Evolutionary conservation across 2,113 vertebrate genomes (phyloP).

Genomic region (Tapirus terrestris): DNA sequence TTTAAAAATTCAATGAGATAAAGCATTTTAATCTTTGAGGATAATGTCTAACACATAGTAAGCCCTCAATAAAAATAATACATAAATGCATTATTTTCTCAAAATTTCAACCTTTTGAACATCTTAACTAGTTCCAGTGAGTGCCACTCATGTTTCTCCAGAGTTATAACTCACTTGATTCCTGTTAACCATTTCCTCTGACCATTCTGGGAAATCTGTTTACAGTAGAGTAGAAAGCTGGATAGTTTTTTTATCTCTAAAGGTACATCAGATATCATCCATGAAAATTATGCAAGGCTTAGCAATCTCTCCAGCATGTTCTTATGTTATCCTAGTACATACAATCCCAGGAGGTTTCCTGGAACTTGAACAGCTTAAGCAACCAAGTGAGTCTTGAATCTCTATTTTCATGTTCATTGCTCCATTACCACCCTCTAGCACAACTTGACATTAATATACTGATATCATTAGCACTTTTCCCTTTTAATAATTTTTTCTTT

Average conservation of each 20-base stretch:
- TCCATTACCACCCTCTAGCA: background rate
- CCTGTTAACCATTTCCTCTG: background rate
- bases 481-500: background rate
- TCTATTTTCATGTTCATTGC: background rate
- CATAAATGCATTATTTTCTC: background rate
- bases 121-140: background rate
- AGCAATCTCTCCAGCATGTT: background rate
- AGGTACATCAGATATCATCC: background rate
- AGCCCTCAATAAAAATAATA: background rate
- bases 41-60: background rate
- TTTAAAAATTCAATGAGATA: background rate
- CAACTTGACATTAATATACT: background rate
- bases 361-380: background rate
- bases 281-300: background rate
- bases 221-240: background rate
- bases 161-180: background rate
- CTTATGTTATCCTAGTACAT: background rate
- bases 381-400: background rate
- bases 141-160: background rate
- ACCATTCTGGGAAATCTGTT: background rate
- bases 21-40: background rate
- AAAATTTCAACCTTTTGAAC: background rate
- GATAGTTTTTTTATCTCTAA: background rate
- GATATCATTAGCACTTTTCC: background rate
- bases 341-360: background rate